These are phyloP conservation scores for Gavialis gangeticus DNA, from an alignment of 2,113 vertebrate species.

Conservation along the genomic window DNA sequence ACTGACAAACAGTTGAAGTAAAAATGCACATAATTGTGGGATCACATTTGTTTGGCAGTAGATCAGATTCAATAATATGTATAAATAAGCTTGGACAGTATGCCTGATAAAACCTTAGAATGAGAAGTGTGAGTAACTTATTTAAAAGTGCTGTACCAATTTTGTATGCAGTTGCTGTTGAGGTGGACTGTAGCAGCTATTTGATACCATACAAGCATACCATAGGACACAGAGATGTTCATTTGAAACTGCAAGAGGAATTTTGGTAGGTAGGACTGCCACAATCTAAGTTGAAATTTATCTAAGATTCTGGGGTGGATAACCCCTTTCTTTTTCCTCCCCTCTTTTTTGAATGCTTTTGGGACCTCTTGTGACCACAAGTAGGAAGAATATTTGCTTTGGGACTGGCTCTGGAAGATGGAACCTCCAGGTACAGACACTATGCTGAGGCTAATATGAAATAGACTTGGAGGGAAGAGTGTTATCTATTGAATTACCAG, in stretches of 20 bases:
- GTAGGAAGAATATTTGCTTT: neutral
- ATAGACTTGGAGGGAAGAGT: neutral
- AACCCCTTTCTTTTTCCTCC: neutral
- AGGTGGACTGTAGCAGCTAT: rapidly evolving
- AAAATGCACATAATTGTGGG: no score
- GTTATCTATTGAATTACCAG: neutral
- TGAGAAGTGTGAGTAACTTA: neutral
- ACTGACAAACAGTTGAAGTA: neutral
- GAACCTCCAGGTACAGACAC: neutral
- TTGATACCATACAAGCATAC: neutral
- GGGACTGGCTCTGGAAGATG: neutral
- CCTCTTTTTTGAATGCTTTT: neutral
- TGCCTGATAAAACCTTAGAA: neutral
- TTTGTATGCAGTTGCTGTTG: rapidly evolving
- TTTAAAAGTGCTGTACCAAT: neutral
- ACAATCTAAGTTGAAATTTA: neutral
- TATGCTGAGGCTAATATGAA: neutral
- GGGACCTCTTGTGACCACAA: neutral
- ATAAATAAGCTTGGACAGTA: neutral
- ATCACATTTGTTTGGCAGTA: no score
- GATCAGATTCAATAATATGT: neutral
- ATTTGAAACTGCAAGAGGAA: neutral
- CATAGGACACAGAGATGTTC: neutral
- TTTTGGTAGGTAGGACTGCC: neutral
- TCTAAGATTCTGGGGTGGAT: neutral